These are phyloP conservation scores for Oreochromis niloticus DNA, from an alignment of 2,113 vertebrate genomes.

Conservation along the genomic window DNA sequence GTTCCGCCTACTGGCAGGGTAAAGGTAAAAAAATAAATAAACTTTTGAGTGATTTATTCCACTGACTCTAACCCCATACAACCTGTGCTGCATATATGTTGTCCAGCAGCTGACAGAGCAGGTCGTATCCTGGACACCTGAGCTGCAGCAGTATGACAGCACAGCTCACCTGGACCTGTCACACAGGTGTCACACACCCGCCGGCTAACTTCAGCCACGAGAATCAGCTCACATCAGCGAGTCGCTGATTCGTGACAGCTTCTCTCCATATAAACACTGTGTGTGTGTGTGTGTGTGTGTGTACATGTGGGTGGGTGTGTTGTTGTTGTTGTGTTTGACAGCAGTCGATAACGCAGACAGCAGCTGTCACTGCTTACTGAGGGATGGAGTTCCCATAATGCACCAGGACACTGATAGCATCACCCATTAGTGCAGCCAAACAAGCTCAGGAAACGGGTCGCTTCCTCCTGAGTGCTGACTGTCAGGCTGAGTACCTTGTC, in stretches of 20 bases:
- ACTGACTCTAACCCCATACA: not conserved
- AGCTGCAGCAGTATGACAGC: not conserved
- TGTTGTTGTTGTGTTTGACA: not conserved
- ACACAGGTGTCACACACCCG: not conserved
- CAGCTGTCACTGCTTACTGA: not conserved
- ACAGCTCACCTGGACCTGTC: not conserved
- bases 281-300: not conserved
- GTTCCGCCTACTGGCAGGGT: not conserved
- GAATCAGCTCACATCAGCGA: not conserved
- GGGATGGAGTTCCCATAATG: slow-evolving; percentile 7
- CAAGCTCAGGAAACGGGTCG: not conserved
- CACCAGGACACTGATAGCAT: slow-evolving; percentile 14
- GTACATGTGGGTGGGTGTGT: not conserved
- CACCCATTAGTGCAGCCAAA: not conserved
- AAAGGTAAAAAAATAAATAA: not conserved
- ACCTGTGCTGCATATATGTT: not conserved
- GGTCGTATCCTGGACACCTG: not conserved
- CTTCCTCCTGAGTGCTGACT: not conserved
- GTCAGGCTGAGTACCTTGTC: not conserved
- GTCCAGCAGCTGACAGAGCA: not conserved
- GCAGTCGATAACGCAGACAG: not conserved
- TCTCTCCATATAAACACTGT: not conserved
- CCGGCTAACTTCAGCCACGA: not conserved
- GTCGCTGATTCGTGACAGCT: not conserved
- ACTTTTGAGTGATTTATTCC: not conserved